Percentiles rank a stretch among this genome's conserved stretches.
Evolutionary conservation across 2,113 vertebrate species (phyloP).

Genomic region (Chunga burmeisteri): DNA sequence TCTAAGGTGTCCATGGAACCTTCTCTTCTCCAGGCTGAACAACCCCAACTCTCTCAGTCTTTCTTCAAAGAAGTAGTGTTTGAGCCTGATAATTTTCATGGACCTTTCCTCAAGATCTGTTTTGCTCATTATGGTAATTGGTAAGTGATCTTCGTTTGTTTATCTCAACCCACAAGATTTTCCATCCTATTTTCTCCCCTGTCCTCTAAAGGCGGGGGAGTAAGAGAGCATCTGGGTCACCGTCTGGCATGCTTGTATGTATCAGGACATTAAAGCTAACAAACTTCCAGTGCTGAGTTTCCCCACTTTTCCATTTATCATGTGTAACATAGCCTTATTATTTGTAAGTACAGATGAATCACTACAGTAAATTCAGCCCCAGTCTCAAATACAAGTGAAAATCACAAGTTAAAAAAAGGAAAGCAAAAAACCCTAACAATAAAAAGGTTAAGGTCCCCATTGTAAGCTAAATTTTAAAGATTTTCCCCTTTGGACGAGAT

Average conservation of each 20-base stretch:
- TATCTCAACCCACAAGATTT: neutral
- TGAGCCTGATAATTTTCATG: neutral
- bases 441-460: neutral
- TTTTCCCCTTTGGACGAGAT: neutral
- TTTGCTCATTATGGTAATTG: neutral
- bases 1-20: neutral
- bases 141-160: neutral
- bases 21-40: neutral
- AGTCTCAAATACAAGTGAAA: neutral
- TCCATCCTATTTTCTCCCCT: neutral
- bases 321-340: neutral
- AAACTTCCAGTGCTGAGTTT: neutral
- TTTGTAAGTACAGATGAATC: neutral
- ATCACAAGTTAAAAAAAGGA: neutral
- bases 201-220: neutral
- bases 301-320: neutral
- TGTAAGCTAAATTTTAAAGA: constrained; percentile 47
- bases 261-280: neutral
- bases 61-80: neutral
- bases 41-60: neutral
- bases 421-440: accelerated
- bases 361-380: neutral
- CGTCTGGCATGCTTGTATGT: neutral
- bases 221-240: neutral
- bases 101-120: neutral